Evolutionary conservation across 2,797 vertebrate genomes (phyloP).

Genomic region (Eospalax fontanierii): DNA sequence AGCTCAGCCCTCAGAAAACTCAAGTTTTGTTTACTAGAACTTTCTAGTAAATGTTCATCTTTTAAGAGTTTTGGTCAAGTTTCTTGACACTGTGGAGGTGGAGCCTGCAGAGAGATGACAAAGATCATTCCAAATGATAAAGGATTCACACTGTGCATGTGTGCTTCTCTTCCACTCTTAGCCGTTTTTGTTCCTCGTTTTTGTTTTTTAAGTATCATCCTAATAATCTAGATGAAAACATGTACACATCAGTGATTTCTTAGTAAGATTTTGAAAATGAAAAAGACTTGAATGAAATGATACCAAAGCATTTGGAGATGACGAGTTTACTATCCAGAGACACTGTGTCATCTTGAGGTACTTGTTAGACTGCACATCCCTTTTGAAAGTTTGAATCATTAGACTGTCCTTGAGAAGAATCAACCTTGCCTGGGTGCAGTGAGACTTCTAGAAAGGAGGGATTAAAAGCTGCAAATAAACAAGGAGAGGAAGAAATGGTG

Average conservation of each 20-base stretch:
- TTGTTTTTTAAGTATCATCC: background rate
- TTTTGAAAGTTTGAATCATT: conserved; percentile 8
- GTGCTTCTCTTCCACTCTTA: background rate
- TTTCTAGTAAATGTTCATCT: background rate
- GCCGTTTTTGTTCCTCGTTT: background rate
- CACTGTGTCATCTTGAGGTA: background rate
- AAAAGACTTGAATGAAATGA: background rate
- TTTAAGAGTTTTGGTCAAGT: background rate
- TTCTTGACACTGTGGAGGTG: background rate
- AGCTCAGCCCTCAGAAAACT: background rate
- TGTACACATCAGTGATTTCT: background rate
- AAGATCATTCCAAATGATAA: background rate
- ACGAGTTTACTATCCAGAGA: background rate
- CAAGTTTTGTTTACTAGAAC: background rate
- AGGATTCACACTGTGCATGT: background rate
- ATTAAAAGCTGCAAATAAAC: background rate
- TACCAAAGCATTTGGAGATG: background rate
- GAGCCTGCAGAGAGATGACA: background rate
- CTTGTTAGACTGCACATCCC: background rate
- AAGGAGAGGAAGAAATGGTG: background rate
- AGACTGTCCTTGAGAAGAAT: too few species aligned
- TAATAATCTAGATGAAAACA: background rate
- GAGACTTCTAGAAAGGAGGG: background rate
- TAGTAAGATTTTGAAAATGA: background rate
- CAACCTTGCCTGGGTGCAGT: background rate